Evolutionary conservation across 2,797 vertebrate genomes (phyloP), one percentile per base, ranked within the genome.

Genomic region (Zalophus californianus): DNA sequence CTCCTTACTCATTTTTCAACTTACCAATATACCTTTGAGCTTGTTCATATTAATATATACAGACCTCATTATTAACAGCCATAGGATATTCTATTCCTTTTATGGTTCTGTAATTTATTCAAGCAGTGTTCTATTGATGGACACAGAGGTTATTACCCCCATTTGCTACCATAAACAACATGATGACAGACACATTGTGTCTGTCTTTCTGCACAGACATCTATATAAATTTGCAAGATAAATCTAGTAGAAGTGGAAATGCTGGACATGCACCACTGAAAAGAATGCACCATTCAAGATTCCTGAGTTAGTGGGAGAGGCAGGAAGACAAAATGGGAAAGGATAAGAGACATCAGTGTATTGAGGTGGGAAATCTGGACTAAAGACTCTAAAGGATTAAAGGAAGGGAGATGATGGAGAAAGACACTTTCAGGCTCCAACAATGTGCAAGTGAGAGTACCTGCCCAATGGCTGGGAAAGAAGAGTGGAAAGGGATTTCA

Each of bases 1-100:
- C 4, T 50, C 35, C 35, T 91, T 90, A 64, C 18, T 41, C 82
- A 54, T 94, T 79, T 72, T 62, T 50, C 41, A 82, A 88, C 32
- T 77, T 79, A 91, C 41, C 64, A 78, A 15, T 21, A 5, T 78
- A 52, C 14, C n/a, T 86, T 73, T 86, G 18, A 89, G 9, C 70
- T 95, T 84, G 38, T 44, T 90, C 54, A 79, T 44, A 83, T 50
- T 32, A 94, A 90, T 94, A 94, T 11, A 23, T n/a, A 68, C 6
- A 14, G 48, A 60, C 16, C 8, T 90, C 54, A 79, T 52, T 80
- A 80, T 12, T 82, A 79, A 54, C 25, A 54, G 3, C 50, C 50
- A 54, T 13, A 66, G 18, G 21, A 50, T 50, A 87, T 68, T 73
- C 56, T 91, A 64, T 75, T 78, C 27, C 70, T 85, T 85, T 44